Conservation (phyloP, 2,888 invertebrate species). For the Synanthedon tipuliformis region DNA sequence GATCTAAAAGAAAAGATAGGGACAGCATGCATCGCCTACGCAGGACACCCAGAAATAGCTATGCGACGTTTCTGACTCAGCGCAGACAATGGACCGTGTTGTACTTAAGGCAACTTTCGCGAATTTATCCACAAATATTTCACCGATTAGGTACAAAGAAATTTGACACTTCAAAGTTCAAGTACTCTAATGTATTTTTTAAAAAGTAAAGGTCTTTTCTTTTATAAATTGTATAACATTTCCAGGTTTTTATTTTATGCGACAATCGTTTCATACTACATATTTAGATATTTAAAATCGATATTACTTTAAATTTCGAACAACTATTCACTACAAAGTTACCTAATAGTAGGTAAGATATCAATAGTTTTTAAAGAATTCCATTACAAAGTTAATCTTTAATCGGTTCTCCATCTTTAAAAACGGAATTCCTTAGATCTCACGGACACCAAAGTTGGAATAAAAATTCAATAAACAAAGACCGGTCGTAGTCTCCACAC, state of each 20-base stretch:
- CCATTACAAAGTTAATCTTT: neutral
- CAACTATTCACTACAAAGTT: too few relatives aligned
- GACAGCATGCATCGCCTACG: slow-evolving; percentile 35
- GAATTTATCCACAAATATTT: slow-evolving; percentile 13
- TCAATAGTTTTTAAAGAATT: too few relatives aligned
- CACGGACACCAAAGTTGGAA: slow-evolving; percentile 10
- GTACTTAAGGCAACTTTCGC: slow-evolving; percentile 46
- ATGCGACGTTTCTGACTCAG: slow-evolving; percentile 53
- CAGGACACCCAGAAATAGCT: slow-evolving; percentile 47
- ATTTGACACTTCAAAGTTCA: too few relatives aligned
- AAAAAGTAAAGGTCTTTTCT: too few relatives aligned
- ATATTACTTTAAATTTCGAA: too few relatives aligned
- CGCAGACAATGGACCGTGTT: slow-evolving; percentile 53
- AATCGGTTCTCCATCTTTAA: neutral
- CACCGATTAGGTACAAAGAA: slow-evolving; percentile 5
- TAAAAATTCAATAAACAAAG: slow-evolving; percentile 31
- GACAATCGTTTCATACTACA: too few relatives aligned
- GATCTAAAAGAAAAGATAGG: slow-evolving; percentile 34
- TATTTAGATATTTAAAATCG: too few relatives aligned
- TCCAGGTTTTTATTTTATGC: too few relatives aligned
- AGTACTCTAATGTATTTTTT: too few relatives aligned
- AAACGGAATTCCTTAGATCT: slow-evolving; percentile 1
- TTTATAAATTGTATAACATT: too few relatives aligned
- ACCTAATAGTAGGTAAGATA: too few relatives aligned
- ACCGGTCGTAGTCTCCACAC: slow-evolving; percentile 30